Percentiles rank a stretch among this genome's conserved stretches.
These are phyloP conservation scores for Scylla paramamosain DNA, from an alignment of 1,140 invertebrate genomes.

Conservation along the genomic window DNA sequence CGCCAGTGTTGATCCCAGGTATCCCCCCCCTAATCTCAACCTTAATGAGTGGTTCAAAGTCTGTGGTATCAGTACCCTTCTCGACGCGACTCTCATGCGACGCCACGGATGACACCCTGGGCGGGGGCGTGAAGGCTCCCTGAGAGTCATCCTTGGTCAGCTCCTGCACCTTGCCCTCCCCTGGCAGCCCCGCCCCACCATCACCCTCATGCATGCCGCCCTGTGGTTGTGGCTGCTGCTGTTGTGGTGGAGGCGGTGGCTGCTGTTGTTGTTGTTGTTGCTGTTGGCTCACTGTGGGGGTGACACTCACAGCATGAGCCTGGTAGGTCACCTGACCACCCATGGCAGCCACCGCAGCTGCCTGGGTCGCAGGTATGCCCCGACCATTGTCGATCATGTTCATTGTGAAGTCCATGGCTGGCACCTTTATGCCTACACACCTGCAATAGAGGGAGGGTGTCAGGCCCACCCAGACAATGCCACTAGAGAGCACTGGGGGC, in stretches of 20 bases:
- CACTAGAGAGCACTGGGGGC: constrained; percentile 61
- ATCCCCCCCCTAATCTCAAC: constrained; percentile 77
- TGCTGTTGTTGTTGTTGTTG: constrained; percentile 74
- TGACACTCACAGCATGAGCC: constrained; percentile 73
- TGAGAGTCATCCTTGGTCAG: constrained; percentile 77
- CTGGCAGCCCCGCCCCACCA: constrained; percentile 65
- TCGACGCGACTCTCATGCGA: constrained; percentile 75
- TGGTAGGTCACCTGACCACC: constrained; percentile 75
- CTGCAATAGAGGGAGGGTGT: constrained; percentile 75
- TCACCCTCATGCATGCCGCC: constrained; percentile 71
- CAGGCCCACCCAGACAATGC: constrained; percentile 73
- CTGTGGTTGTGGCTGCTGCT: constrained; percentile 70
- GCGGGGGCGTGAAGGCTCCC: constrained; percentile 77
- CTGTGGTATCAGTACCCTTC: constrained; percentile 77
- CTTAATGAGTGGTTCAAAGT: constrained; percentile 77
- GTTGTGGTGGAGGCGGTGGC: constrained; percentile 58
- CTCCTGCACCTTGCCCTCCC: constrained; percentile 77
- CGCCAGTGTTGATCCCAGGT: constrained; percentile 74
- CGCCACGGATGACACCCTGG: constrained; percentile 75
- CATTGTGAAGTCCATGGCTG: constrained; percentile 78
- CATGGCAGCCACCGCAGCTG: constrained; percentile 76
- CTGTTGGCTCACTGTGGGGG: constrained; percentile 69
- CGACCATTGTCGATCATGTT: constrained; percentile 78
- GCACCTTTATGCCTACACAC: constrained; percentile 75
- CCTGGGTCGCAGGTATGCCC: constrained; percentile 70